Percentiles rank a stretch among this genome's conserved stretches.
Evolutionary conservation across 2,113 vertebrate species (phyloP).

Genomic region (Zosterops hypoxanthus): DNA sequence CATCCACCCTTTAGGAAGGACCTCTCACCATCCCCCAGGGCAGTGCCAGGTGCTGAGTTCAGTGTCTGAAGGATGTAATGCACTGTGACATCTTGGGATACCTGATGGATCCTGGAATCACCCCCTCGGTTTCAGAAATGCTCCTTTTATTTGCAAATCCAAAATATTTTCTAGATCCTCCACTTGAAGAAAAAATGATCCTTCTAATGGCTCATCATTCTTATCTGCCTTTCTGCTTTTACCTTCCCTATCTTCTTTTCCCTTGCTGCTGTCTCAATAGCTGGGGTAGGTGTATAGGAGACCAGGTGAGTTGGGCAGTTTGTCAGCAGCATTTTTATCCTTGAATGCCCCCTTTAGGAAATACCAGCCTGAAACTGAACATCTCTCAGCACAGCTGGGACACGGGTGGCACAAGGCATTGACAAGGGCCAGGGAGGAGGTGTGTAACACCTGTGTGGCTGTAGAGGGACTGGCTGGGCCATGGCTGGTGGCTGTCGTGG

Average conservation of each 20-base stretch:
- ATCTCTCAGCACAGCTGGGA: not conserved
- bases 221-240: not conserved
- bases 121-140: not conserved
- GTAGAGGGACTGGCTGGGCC: no score
- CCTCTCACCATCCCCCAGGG: not conserved
- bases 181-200: not conserved
- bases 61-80: not conserved
- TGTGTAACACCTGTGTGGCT: rapidly evolving
- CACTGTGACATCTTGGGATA: not conserved
- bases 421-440: not conserved
- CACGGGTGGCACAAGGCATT: rapidly evolving
- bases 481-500: rapidly evolving
- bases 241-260: not conserved
- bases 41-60: rapidly evolving
- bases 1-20: not conserved
- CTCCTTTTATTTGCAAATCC: not conserved
- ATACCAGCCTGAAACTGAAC: not conserved
- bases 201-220: not conserved
- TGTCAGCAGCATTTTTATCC: not conserved
- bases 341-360: not conserved
- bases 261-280: not conserved
- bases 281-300: not conserved
- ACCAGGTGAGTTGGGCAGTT: not conserved
- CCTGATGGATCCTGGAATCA: not conserved
- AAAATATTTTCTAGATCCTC: not conserved